Evolutionary conservation across 2,113 vertebrate species (phyloP), one percentile per base, ranked within the genome.

Genomic region (Atrichornis clamosus): DNA sequence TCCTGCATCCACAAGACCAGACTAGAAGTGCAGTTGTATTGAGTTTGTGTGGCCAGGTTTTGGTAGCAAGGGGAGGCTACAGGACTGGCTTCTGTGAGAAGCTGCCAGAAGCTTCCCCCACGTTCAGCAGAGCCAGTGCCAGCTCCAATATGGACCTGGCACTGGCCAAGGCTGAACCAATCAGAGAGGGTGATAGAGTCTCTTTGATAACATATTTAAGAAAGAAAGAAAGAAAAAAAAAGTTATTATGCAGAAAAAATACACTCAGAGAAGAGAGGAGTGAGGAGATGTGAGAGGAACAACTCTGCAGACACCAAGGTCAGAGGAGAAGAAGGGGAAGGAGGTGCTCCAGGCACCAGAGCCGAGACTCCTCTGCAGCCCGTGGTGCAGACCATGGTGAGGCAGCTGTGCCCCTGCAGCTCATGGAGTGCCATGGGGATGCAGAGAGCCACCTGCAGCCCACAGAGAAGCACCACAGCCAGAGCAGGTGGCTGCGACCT

Each of bases 341-440:
- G 8, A 69, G 21, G 5, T 68, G 47, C 30, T 68, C 9, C 53
- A 53, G 39, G 28, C 17, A 39, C 39, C 1, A 3, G 41, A 76
- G 17, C 24, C 13, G 24, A 68, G 47, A 22, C 18, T 68, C 17
- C 42, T 20, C 69, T 83, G 27, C 63, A 76, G 53, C 17, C 27
- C 6, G 2, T 76, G 52, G 17, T 50, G 10, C 28, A 44, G 52
- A 10, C 9, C 2, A 1, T 4, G 6, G 10, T 17, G 13, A 41
- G 8, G 20, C 7, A 22, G 12, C 4, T 53, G 53, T 30, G 19
- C 2, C 46, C n/a, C 9, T 75, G n/a, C 20, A 53, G 28, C 28
- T 8, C 47, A 13, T 47, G 30, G 41, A 62, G 15, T 26, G 32
- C n/a, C 41, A 47, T 9, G 15, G 21, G n/a, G 30, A n/a, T 39